Base-by-base conservation (phyloP, 2,888 invertebrate genomes). In the Microctonus hyperodae region DNA sequence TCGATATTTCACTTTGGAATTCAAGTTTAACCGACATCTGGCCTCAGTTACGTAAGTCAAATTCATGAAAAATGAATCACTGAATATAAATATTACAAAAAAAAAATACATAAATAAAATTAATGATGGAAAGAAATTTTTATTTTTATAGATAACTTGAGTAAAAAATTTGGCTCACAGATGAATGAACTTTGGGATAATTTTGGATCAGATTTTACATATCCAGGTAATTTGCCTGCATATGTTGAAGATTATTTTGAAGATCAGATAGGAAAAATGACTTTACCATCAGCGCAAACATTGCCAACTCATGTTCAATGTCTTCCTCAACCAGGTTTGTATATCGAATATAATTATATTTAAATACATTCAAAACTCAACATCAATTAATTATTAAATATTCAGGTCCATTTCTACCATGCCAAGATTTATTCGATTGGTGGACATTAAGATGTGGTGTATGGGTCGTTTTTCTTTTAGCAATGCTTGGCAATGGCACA, bases 391-490 rank as follows among this genome's bases (percentile, higher is more conserved):
- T 61, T 63, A 25, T 65, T 51, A 23, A 35, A 74, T 80, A 74
- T 80, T n/a, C 84, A 91, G 95, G 95, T 28, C 97, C 97, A 2
- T 97, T 97, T 86, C 87, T 97, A 79, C 97, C 97, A 4, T 98
- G 97, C 84, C 93, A 94, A 80, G 97, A 97, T 84, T 87, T 97
- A 64, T 97, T 98, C 84, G 97, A 97, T 82, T 97, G 97, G 97
- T 97, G 97, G 97, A 96, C 96, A 4, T 86, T 97, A 75, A 90
- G 97, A 50, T 97, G 97, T 83, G 97, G 97, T 22, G 96, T 98
- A 60, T 98, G 98, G 98, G 91, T 96, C 16, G 97, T 98, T 53
- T 98, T 98, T 85, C 89, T 98, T 66, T 88, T 97, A 76, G 97
- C 98, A 48, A 90, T 98, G 86, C 88, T 98, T 60, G 98, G 98